Conservation (phyloP, 2,113 vertebrate species). For the Odocoileus hemionus region DNA sequence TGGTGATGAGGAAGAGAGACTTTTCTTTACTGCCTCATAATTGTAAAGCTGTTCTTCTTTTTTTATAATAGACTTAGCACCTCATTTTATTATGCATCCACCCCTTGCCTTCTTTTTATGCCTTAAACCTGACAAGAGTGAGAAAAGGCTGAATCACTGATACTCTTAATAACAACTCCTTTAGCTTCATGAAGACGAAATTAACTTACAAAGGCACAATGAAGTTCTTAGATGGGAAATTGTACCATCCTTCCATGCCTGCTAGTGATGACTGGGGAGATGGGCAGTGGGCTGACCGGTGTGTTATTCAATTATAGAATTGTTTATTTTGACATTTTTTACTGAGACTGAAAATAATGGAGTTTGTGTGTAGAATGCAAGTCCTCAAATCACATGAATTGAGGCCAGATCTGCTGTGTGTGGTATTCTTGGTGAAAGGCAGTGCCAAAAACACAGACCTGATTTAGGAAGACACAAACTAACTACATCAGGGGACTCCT, state of each 20-base stretch:
- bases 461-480: not conserved
- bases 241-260: not conserved
- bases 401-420: not conserved
- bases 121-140: not conserved
- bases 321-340: slow-evolving; percentile 22
- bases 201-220: not conserved
- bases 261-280: not conserved
- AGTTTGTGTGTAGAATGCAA: not conserved
- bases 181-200: not conserved
- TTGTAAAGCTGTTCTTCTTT: not conserved
- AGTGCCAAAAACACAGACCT: not conserved
- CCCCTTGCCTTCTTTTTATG: not conserved
- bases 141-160: not conserved
- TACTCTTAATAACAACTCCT: not conserved
- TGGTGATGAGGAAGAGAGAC: not conserved
- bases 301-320: not conserved
- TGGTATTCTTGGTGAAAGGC: not conserved
- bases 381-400: not conserved
- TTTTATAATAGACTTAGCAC: not conserved
- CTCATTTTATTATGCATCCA: not conserved
- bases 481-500: not conserved
- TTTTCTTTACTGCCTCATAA: not conserved
- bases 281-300: not conserved
- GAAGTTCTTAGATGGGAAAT: not conserved
- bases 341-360: not conserved